These are phyloP conservation scores for Ladona fulva DNA, from an alignment of 1,140 invertebrate genomes.

Conservation along the genomic window DNA sequence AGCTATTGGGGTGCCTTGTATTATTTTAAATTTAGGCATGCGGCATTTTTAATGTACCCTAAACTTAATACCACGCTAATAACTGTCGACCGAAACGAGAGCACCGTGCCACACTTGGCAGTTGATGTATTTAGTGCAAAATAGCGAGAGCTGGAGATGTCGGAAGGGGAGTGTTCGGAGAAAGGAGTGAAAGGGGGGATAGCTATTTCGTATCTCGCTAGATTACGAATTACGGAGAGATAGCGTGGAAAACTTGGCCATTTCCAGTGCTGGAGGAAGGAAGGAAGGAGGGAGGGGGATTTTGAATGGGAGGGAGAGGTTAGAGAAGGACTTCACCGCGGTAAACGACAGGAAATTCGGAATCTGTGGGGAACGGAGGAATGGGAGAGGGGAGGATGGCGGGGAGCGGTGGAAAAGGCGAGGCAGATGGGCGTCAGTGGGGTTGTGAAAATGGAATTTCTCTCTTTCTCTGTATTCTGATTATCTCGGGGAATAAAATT, in stretches of 20 bases:
- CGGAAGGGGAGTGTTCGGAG: no score
- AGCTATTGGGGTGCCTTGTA: no score
- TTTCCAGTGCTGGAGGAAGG: neutral
- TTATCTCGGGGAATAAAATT: no score
- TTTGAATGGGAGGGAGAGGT: neutral
- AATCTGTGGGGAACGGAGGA: neutral
- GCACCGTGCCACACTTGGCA: no score
- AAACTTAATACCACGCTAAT: no score
- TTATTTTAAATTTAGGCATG: no score
- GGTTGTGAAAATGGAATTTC: neutral
- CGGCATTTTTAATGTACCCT: no score
- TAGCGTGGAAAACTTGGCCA: neutral
- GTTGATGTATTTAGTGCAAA: no score
- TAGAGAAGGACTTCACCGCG: neutral
- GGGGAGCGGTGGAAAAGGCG: neutral
- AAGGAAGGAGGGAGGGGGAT: neutral
- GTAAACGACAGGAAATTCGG: slow-evolving; percentile 8
- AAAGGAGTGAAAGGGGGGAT: no score
- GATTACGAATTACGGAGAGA: slow-evolving; percentile 5
- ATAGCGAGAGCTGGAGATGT: no score
- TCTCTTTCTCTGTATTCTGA: no score
- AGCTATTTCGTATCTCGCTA: neutral
- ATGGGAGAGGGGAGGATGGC: neutral
- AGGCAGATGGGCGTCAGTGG: neutral
- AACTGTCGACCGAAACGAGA: no score